These are phyloP conservation scores for Rapana venosa DNA, from an alignment of 2,888 invertebrate genomes.

Conservation along the genomic window DNA sequence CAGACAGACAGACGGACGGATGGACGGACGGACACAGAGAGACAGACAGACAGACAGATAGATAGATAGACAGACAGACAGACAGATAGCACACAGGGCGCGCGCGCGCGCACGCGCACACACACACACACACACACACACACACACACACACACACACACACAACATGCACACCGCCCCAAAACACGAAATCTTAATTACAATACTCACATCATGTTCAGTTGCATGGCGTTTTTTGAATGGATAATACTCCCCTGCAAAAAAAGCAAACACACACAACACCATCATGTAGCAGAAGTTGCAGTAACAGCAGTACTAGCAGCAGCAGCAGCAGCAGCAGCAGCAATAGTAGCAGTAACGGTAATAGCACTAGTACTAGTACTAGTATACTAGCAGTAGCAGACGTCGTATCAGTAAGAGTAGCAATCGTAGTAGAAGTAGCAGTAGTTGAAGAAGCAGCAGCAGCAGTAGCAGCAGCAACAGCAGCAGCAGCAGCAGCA, in stretches of 20 bases:
- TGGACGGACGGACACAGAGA: not conserved
- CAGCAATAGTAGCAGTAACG: too few species aligned
- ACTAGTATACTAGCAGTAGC: too few species aligned
- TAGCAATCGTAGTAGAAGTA: too few species aligned
- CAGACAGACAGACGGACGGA: not conserved
- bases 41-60: not conserved
- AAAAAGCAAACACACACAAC: not conserved
- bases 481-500: too few species aligned
- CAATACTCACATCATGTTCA: conserved; percentile 41
- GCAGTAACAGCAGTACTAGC: too few species aligned
- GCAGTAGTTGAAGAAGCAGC: too few species aligned
- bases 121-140: not conserved
- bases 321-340: too few species aligned
- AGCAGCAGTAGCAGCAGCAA: too few species aligned
- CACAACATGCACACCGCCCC: not conserved
- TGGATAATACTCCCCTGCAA: conserved; percentile 44
- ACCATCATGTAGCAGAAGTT: not conserved
- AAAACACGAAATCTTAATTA: not conserved
- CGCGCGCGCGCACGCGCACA: not conserved
- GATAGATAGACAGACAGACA: not conserved
- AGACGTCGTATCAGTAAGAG: too few species aligned
- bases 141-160: not conserved
- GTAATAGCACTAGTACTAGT: too few species aligned
- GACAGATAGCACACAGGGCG: not conserved
- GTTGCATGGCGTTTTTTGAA: conserved; percentile 38